phyloP scores from a whole-genome alignment of 2,113 vertebrate species.

The Delphinapterus leucas region DNA sequence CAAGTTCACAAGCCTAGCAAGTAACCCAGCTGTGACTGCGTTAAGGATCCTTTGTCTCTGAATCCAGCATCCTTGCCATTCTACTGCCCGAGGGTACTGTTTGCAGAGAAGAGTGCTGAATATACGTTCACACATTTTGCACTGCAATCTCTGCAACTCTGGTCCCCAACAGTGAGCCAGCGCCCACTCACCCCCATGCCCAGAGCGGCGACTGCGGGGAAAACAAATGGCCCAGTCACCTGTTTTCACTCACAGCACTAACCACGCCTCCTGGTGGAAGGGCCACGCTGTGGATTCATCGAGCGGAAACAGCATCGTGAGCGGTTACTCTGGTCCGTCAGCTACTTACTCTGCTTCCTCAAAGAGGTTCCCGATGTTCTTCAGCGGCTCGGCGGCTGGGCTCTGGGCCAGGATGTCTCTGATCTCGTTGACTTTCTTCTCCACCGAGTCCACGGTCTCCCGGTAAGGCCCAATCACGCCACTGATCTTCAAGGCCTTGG shows the following conservation, averaged over 20 bases:
- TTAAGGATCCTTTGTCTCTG: neutral
- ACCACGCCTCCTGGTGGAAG: neutral
- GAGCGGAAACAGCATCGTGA: neutral
- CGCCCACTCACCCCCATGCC: neutral
- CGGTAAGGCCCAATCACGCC: slow-evolving; percentile 92
- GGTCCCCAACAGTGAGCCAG: neutral
- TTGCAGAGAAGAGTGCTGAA: neutral
- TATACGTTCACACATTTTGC: accelerated
- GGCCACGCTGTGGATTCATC: neutral
- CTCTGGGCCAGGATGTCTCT: slow-evolving; percentile 88
- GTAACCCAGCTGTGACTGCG: neutral
- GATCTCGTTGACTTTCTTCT: slow-evolving; percentile 88
- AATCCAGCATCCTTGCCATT: neutral
- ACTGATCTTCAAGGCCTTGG: slow-evolving; percentile 90
- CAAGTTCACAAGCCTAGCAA: neutral
- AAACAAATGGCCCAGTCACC: neutral
- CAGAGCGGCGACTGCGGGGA: neutral
- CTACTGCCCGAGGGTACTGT: neutral
- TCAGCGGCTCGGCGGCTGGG: slow-evolving; percentile 91
- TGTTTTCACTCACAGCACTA: neutral
- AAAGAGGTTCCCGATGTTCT: slow-evolving; percentile 90
- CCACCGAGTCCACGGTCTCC: slow-evolving; percentile 86
- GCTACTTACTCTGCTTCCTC: slow-evolving; percentile 92
- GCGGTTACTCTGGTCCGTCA: accelerated
- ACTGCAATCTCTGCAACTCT: too few relatives aligned